Conservation (phyloP, 2,113 vertebrate genomes). For the Panthera tigris region DNA sequence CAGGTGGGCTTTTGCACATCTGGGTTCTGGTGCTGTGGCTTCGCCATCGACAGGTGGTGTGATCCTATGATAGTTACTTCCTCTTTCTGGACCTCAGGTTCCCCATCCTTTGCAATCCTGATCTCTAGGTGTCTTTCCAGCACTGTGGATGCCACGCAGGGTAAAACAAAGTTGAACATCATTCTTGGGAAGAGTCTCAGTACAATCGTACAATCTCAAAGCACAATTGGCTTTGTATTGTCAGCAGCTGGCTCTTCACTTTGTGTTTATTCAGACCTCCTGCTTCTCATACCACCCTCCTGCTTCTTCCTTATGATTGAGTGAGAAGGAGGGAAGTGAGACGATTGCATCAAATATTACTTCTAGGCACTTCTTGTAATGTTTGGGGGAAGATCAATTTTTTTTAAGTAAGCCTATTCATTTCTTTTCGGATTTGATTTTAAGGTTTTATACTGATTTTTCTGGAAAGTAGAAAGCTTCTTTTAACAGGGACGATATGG, state of each 20-base stretch:
- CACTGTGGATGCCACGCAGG: not conserved
- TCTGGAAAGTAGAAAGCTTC: conserved; percentile 3
- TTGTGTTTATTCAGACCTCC: too few species aligned
- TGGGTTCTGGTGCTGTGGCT: not conserved
- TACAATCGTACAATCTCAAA: not conserved
- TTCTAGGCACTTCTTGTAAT: not conserved
- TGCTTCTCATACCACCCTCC: not conserved
- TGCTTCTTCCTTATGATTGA: not conserved
- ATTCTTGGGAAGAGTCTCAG: not conserved
- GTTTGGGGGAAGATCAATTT: not conserved
- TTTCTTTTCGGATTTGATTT: not conserved
- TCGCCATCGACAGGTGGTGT: not conserved
- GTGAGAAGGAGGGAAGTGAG: not conserved
- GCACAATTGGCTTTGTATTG: not conserved
- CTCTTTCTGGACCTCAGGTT: not conserved
- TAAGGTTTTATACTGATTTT: not conserved
- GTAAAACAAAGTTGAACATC: not conserved
- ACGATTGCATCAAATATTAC: not conserved
- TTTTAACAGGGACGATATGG: not conserved
- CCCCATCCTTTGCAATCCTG: not conserved
- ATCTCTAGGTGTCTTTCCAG: not conserved
- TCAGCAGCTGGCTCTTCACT: not conserved
- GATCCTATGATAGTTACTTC: not conserved
- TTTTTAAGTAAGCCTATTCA: not conserved
- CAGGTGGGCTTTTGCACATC: not conserved